Evolutionary conservation across 2,888 invertebrate species (phyloP).

Genomic region (Morpho deidamia): DNA sequence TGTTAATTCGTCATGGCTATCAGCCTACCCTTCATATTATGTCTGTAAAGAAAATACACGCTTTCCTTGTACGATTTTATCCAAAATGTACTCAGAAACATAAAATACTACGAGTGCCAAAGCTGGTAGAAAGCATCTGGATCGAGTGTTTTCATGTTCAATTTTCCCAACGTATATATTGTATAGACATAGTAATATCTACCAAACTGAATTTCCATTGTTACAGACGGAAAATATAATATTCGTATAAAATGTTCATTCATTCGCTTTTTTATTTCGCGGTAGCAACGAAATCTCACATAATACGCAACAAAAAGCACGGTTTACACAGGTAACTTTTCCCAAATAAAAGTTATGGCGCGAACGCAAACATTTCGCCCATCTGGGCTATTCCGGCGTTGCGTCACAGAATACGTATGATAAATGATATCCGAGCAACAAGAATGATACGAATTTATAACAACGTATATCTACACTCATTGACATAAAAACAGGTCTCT

Average conservation of each 20-base stretch:
- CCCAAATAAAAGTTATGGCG: conserved; percentile 22
- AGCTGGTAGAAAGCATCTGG: too few species aligned
- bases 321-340: conserved; percentile 17
- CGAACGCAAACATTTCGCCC: conserved; percentile 17
- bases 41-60: too few species aligned
- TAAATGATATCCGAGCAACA: conserved; percentile 33
- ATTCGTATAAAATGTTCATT: not conserved
- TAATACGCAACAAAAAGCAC: conserved; percentile 3
- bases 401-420: conserved; percentile 29
- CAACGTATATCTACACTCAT: conserved; percentile 14
- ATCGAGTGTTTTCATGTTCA: too few species aligned
- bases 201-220: not conserved
- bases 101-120: too few species aligned
- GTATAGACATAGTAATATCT: not conserved
- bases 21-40: too few species aligned
- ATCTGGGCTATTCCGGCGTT: conserved; percentile 12
- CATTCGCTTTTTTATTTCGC: conserved; percentile 1
- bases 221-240: not conserved
- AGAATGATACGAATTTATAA: conserved; percentile 35
- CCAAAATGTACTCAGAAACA: too few species aligned
- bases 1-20: too few species aligned
- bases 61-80: too few species aligned
- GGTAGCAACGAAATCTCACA: conserved; percentile 1
- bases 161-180: not conserved
- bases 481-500: too few species aligned